Base-by-base conservation (phyloP, 2,888 invertebrate genomes). In the Brassicogethes aeneus region DNA sequence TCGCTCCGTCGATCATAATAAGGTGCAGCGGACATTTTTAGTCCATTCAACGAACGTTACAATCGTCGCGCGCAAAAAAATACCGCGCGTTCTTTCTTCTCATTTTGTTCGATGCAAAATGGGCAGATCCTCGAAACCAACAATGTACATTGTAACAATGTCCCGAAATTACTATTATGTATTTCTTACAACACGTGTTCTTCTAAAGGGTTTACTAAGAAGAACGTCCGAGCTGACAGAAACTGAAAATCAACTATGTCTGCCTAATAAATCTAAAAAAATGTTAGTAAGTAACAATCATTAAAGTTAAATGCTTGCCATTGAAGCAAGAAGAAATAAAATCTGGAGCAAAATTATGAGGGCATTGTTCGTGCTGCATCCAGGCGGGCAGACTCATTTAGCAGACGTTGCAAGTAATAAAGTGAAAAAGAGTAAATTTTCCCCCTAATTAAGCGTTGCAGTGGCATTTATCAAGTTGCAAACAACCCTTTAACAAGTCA, bases 101-200 rank as follows among this genome's bases (percentile, higher is more conserved):
- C 10, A 23, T 23, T 23, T 23, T 23, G 23, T 10, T 10, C n/a
- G n/a, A n/a, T 23, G 23, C 23, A 23, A 23, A 23, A 23, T 23
- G 23, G 23, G 23, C 23, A 5, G 23, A 23, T 7, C 23, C 23
- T 23, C 10, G 5, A 23, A 23, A 7, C 5, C 10, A 23, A 23
- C 23, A 23, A 23, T 23, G 23, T 7, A 23, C 23, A 10, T 23
- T 10, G 23, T 7, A 7, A 23, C 23, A 23, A 23, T 7, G 23
- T 7, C 10, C 10, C 23, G 10, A 23, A 23, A 23, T 23, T 5
- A 23, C 5, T 7, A 23, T 7, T 23, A 23, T 7, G 10, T 7
- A 23, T 23, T 23, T 23, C n/a, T n/a, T n/a, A n/a, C n/a, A 23
- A 23, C 23, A 23, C 23, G 23, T 23, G 23, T 23, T n/a, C n/a